Conservation (phyloP, 2,888 invertebrate genomes). For the Caenorhabditis sp. region DNA sequence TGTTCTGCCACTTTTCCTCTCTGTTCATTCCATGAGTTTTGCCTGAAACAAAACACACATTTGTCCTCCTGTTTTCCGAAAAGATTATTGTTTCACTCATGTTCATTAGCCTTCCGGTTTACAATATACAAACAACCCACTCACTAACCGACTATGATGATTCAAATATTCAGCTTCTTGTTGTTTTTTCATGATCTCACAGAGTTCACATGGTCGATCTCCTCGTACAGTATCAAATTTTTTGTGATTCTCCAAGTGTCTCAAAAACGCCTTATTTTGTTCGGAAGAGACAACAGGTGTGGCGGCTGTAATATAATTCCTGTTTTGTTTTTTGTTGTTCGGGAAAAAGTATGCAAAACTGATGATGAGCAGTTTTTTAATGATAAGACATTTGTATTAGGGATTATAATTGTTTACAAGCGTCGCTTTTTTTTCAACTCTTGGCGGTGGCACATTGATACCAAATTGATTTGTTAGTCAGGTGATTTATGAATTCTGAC, state of each 20-base stretch:
- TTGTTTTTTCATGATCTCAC: conserved; percentile 45
- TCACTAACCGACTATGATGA: conserved; percentile 17
- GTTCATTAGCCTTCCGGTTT: conserved; percentile 17
- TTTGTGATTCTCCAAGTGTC: conserved; percentile 52
- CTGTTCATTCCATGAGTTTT: conserved; percentile 5
- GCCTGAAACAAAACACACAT: background rate
- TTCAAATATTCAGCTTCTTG: conserved; percentile 20
- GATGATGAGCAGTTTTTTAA: background rate
- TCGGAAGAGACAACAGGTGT: conserved; percentile 20
- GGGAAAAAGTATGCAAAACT: background rate
- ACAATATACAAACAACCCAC: conserved; percentile 12
- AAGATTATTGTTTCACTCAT: conserved; percentile 1
- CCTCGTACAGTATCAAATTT: conserved; percentile 51
- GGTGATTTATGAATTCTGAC: background rate
- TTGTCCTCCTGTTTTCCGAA: background rate
- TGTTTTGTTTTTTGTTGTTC: background rate
- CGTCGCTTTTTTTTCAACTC: background rate
- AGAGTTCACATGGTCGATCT: conserved; percentile 42
- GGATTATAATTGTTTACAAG: conserved; percentile 4
- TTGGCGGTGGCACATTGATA: no score
- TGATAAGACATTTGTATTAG: background rate
- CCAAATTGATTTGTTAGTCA: background rate
- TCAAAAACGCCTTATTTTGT: conserved; percentile 49
- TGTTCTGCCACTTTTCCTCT: background rate
- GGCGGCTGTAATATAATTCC: background rate